Evolutionary conservation across 2,888 invertebrate species (phyloP).

Genomic region (Mesopsocus fuscifrons): DNA sequence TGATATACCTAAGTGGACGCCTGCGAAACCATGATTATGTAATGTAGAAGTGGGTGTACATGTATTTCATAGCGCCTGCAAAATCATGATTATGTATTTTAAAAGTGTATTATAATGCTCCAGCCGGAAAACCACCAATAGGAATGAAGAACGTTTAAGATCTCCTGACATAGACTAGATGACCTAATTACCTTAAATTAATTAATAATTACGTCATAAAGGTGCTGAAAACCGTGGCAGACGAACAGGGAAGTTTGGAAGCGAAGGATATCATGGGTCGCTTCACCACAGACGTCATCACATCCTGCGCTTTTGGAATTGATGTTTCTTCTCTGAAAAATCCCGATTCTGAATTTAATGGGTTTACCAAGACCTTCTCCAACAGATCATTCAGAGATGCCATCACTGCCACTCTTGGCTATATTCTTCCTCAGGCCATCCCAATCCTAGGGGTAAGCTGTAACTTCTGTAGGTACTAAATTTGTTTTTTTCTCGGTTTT

Average conservation of each 20-base stretch:
- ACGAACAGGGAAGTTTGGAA: conserved; percentile 16
- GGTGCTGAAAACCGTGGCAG: conserved; percentile 15
- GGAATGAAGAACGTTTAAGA: too few relatives aligned
- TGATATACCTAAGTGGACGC: too few relatives aligned
- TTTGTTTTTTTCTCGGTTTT: too few relatives aligned
- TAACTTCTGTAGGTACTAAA: not conserved
- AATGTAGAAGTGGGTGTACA: too few relatives aligned
- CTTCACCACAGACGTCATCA: conserved; percentile 19
- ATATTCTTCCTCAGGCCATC: not conserved
- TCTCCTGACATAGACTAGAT: too few relatives aligned
- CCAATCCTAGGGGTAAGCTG: not conserved
- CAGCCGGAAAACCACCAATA: too few relatives aligned
- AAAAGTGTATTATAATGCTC: too few relatives aligned
- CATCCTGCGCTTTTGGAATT: conserved; percentile 19
- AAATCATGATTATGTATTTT: too few relatives aligned
- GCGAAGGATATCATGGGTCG: conserved; percentile 18
- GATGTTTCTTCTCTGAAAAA: conserved; percentile 16
- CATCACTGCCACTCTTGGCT: conserved; percentile 2
- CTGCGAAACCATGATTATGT: too few relatives aligned
- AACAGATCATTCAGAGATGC: conserved; percentile 1
- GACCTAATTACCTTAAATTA: too few relatives aligned
- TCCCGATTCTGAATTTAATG: conserved; percentile 14
- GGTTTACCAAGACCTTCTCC: conserved; percentile 7
- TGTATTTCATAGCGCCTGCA: too few relatives aligned
- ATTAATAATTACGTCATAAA: too few relatives aligned